Evolutionary conservation across 2,113 vertebrate species (phyloP).

Genomic region (Mobula birostris): DNA sequence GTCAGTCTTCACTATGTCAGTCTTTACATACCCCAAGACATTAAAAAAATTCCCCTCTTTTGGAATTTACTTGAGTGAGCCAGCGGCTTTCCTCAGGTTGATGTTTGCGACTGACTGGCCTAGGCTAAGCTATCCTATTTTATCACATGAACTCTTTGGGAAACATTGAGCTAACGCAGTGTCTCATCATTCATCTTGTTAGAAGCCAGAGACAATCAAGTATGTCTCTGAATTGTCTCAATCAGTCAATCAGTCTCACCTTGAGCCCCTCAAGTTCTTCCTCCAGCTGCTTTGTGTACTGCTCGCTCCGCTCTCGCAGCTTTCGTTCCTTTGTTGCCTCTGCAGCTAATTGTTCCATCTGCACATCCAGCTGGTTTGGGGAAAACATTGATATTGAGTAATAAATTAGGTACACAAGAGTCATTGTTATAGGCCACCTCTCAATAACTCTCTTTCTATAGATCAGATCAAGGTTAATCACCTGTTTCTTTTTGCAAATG

Average conservation of each 20-base stretch:
- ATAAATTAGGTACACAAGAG: not conserved
- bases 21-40: too few species aligned
- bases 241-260: slow-evolving; percentile 54
- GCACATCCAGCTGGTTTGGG: slow-evolving; percentile 72
- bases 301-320: slow-evolving; percentile 83
- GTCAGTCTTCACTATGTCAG: too few species aligned
- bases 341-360: slow-evolving; percentile 72
- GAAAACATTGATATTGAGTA: not conserved
- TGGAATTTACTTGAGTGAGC: not conserved
- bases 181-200: not conserved
- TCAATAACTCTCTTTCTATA: not conserved
- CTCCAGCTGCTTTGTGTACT: slow-evolving; percentile 87
- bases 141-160: not conserved
- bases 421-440: not conserved
- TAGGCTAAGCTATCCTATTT: not conserved
- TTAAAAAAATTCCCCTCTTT: not conserved
- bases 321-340: slow-evolving; percentile 92
- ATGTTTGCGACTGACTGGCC: not conserved
- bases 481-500: too few species aligned
- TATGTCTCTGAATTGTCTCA: not conserved
- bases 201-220: not conserved
- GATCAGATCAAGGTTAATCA: too few species aligned
- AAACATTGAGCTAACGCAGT: not conserved
- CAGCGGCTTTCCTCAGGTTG: not conserved
- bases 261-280: slow-evolving; percentile 88